Conservation (phyloP, 1,140 invertebrate genomes). For the Eupeodes corollae region DNA sequence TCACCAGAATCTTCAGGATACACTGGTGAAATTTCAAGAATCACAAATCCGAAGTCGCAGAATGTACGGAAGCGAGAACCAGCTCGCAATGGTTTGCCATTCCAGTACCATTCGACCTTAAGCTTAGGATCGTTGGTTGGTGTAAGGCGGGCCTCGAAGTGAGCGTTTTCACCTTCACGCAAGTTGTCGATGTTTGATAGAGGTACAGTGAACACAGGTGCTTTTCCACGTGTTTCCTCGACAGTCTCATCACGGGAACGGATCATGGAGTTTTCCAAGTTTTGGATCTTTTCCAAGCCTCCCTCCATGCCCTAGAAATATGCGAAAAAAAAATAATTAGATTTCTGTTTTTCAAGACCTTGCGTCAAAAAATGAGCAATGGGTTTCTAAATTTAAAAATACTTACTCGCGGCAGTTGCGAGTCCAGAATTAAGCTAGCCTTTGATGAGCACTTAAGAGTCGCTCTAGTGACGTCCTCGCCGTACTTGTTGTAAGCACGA, state of each 20-base stretch:
- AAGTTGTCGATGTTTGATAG: constrained; percentile 75
- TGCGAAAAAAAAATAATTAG: constrained; percentile 7
- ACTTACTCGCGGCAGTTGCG: constrained; percentile 76
- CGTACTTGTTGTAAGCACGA: constrained; percentile 81
- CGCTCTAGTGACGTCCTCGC: constrained; percentile 77
- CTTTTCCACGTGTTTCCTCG: constrained; percentile 61
- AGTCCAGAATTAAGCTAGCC: constrained; percentile 84
- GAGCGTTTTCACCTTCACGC: constrained; percentile 81
- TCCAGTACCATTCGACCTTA: constrained; percentile 93
- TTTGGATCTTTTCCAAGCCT: constrained; percentile 83
- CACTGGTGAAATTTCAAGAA: constrained; percentile 87
- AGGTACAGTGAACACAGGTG: constrained; percentile 83
- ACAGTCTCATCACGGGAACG: constrained; percentile 55
- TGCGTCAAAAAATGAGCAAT: neutral
- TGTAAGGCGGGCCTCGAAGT: constrained; percentile 86
- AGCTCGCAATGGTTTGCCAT: constrained; percentile 78
- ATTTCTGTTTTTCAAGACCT: neutral
- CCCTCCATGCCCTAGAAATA: constrained; percentile 75
- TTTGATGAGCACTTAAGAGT: constrained; percentile 79
- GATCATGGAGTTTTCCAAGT: constrained; percentile 76
- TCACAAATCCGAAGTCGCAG: constrained; percentile 91
- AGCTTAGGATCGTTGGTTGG: constrained; percentile 90
- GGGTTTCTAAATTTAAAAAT: neutral
- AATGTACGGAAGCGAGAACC: constrained; percentile 86
- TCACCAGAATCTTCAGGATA: constrained; percentile 90